Percentiles rank a stretch among this genome's conserved stretches.
These are phyloP conservation scores for Leptobrachium ailaonicum DNA, from an alignment of 2,113 vertebrate species.

Conservation along the genomic window DNA sequence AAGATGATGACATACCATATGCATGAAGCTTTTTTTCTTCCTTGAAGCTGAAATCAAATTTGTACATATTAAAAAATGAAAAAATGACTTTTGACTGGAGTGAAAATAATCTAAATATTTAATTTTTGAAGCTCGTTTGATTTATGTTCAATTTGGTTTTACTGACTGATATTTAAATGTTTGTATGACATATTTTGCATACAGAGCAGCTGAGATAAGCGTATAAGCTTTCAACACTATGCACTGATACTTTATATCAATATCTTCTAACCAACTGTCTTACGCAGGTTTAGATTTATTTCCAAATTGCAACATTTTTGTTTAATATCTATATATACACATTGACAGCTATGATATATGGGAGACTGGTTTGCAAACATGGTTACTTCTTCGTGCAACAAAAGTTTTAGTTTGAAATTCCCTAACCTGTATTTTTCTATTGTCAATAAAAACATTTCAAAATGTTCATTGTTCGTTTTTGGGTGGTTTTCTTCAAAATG, in stretches of 20 bases:
- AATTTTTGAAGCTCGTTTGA: neutral
- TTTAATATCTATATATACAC: no score
- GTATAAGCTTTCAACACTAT: neutral
- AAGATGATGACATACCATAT: conserved; percentile 77
- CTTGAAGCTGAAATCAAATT: conserved; percentile 55
- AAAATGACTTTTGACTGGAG: conserved; percentile 32
- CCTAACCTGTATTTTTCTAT: no score
- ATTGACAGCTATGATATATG: no score
- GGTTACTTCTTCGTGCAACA: no score
- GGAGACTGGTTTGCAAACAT: no score
- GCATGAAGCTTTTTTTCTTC: conserved; percentile 44
- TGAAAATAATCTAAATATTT: neutral
- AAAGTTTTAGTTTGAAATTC: no score
- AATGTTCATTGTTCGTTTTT: no score
- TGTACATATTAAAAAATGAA: neutral
- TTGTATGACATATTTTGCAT: neutral
- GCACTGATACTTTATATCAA: neutral
- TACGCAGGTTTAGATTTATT: no score
- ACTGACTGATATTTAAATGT: neutral
- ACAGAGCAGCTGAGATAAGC: neutral
- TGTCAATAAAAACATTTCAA: no score
- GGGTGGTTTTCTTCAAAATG: no score
- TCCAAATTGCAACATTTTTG: no score
- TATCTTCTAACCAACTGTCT: neutral
- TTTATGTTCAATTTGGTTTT: neutral